Evolutionary conservation across 2,113 vertebrate species (phyloP).

Genomic region (Elephantulus edwardii): DNA sequence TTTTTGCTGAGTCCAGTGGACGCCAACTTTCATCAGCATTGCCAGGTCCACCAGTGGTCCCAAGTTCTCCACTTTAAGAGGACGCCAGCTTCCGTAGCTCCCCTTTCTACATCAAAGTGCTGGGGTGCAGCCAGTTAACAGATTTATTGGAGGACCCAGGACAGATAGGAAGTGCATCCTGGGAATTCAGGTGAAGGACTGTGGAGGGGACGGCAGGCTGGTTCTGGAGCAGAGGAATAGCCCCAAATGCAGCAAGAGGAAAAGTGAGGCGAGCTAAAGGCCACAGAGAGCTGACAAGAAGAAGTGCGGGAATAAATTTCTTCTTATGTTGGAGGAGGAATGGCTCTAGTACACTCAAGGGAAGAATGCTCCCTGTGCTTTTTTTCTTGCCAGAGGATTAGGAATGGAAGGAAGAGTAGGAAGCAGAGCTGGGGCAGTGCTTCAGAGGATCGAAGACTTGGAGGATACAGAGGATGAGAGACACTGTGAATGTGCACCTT

Average conservation of each 20-base stretch:
- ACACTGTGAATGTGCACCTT: background rate
- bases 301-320: background rate
- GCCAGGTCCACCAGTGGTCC: background rate
- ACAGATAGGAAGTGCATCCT: background rate
- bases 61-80: slow-evolving; percentile 5
- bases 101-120: background rate
- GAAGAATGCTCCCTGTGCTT: background rate
- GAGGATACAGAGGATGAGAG: background rate
- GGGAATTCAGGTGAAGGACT: background rate
- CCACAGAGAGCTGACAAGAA: background rate
- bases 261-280: background rate
- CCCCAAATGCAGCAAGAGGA: background rate
- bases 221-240: background rate
- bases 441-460: background rate
- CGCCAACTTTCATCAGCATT: background rate
- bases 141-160: background rate
- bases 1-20: background rate
- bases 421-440: background rate
- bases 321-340: background rate
- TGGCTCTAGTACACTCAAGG: background rate
- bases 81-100: background rate
- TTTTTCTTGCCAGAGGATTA: background rate
- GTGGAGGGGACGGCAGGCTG: background rate
- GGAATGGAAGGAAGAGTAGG: background rate
- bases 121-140: background rate